Base-by-base conservation (phyloP, 92 coral and sea anemone species). In the Zoanthus gigantus region DNA sequence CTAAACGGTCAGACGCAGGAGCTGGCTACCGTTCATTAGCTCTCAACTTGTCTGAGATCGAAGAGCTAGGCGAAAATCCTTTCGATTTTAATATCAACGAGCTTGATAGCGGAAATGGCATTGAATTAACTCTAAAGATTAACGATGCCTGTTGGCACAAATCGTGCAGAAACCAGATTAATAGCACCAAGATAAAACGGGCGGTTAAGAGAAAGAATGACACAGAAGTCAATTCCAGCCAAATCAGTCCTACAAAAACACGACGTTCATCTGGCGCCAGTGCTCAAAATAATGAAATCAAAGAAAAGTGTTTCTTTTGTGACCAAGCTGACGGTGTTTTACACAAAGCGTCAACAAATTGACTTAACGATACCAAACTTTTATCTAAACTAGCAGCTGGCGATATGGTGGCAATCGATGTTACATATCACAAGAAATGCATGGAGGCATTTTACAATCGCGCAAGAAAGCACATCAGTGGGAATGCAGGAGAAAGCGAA, bases 391-490 rank as follows among this genome's bases (percentile, higher is more conserved):
- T 92, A 65, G 74, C 88, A 31, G 84, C 68, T 50, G 91, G 88
- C 32, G 88, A 92, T 79, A 84, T 92, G 90, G 81, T 92, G 61
- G 94, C 94, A 72, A 75, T 88, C 23, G 87, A 92, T 15, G 95
- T 93, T 61, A 60, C 32, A 42, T 90, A 92, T 66, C 91, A 92
- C 86, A 82, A 57, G 52, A 76, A 82, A 67, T 92, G 89, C 84
- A 57, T 92, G 7, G 89, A 83, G 44, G 79, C 74, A 16, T 82
- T 92, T 50, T 92, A 90, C 83, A 87, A 82, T 79, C 84, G 90
- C 28, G 92, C 90, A 53, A 88, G 90, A 79, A 47, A 76, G 72
- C 32, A 61, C 30, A 9, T 54, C 54, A 72, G 71, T 58, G 71
- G 48, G 45, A 72, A 32, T 61, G 23, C 23, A 76, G 63, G 66